Percentiles rank a stretch among this genome's conserved stretches.
These are phyloP conservation scores for Montipora efflorescens DNA, from an alignment of 64 coral and sea anemone genomes.

Conservation along the genomic window DNA sequence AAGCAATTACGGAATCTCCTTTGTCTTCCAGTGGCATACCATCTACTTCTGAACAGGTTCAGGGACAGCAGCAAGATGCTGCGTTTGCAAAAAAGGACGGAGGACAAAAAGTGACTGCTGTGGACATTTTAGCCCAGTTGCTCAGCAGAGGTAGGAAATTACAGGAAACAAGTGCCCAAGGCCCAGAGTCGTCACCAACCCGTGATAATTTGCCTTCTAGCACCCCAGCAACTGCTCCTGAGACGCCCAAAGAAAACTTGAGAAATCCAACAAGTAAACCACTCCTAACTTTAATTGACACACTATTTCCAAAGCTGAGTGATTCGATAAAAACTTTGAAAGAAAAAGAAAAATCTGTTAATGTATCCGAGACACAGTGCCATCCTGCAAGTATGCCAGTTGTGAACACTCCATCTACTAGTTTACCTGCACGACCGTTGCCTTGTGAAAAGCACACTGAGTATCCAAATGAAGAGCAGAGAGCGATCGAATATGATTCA, in stretches of 20 bases:
- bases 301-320: constrained; percentile 91
- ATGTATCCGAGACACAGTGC: neutral
- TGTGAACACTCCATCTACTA: neutral
- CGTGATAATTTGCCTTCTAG: constrained; percentile 34
- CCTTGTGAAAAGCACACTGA: neutral
- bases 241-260: constrained; percentile 1
- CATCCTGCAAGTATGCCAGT: constrained; percentile 6
- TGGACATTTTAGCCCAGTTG: constrained; percentile 84
- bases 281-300: constrained; percentile 85
- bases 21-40: constrained; percentile 18
- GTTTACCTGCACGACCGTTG: neutral
- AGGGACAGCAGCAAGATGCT: constrained; percentile 17
- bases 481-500: neutral
- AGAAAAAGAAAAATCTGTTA: constrained; percentile 64
- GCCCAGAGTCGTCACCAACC: neutral
- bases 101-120: constrained; percentile 76
- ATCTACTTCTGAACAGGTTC: constrained; percentile 10
- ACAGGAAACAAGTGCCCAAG: constrained; percentile 64
- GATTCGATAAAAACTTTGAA: constrained; percentile 89
- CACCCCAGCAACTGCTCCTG: constrained; percentile 19
- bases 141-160: constrained; percentile 84
- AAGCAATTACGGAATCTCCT: neutral
- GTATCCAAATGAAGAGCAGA: neutral
- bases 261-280: constrained; percentile 71
- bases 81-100: constrained; percentile 23